Percentiles rank a stretch among this genome's conserved stretches.
These are phyloP conservation scores for Drosophila greeni DNA, from an alignment of 2,888 invertebrate genomes.

Conservation along the genomic window DNA sequence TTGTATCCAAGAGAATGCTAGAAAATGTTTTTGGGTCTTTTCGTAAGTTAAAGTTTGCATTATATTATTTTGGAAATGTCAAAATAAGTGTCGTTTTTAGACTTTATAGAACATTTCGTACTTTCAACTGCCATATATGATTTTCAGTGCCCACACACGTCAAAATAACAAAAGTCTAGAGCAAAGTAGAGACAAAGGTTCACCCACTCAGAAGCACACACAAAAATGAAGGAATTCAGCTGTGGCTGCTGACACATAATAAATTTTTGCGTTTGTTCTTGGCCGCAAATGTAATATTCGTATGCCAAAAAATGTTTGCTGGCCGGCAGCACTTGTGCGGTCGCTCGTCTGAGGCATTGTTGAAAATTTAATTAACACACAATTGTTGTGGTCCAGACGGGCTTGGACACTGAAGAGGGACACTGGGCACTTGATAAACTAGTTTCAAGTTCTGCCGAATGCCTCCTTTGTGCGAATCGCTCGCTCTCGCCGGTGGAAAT, in stretches of 20 bases:
- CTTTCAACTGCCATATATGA: not conserved
- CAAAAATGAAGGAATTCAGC: slow-evolving; percentile 30
- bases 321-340: slow-evolving; percentile 24
- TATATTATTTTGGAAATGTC: too few species aligned
- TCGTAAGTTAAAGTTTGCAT: too few species aligned
- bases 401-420: slow-evolving; percentile 11
- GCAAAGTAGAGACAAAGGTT: slow-evolving; percentile 2
- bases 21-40: too few species aligned
- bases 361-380: slow-evolving; percentile 64
- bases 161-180: slow-evolving; percentile 6
- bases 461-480: slow-evolving; percentile 29
- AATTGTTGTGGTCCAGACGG: slow-evolving; percentile 49
- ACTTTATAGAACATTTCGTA: not conserved
- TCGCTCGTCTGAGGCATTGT: slow-evolving; percentile 40
- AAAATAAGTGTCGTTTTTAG: too few species aligned
- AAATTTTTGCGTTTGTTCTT: slow-evolving; percentile 59
- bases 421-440: slow-evolving; percentile 40
- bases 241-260: slow-evolving; percentile 57
- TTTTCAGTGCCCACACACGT: slow-evolving; percentile 9
- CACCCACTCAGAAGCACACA: slow-evolving; percentile 16
- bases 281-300: slow-evolving; percentile 46
- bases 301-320: slow-evolving; percentile 39
- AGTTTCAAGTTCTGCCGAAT: slow-evolving; percentile 41
- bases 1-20: too few species aligned
- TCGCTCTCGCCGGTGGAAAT: slow-evolving; percentile 40